A percentile compares a stretch with the other conserved stretches of the same genome.
Conservation (phyloP, 2,888 invertebrate genomes). For the Microdon myrmicae region DNA sequence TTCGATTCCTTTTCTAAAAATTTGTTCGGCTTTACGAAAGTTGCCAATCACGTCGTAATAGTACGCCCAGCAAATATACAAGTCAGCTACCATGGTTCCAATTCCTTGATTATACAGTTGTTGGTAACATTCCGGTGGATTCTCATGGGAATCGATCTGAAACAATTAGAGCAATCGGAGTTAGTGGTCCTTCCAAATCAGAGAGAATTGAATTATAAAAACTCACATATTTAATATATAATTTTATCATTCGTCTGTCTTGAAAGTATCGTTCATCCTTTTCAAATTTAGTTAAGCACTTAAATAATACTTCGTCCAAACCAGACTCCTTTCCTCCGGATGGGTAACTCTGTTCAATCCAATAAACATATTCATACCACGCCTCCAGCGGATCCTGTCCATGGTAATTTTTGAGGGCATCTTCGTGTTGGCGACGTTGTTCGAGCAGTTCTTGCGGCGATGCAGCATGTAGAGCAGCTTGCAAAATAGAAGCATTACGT, state of each 20-base stretch:
- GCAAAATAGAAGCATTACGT: slow-evolving; percentile 81
- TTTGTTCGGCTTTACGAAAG: slow-evolving; percentile 83
- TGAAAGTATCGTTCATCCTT: slow-evolving; percentile 82
- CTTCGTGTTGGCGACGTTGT: slow-evolving; percentile 79
- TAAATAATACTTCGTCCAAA: slow-evolving; percentile 78
- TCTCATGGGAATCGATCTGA: slow-evolving; percentile 80
- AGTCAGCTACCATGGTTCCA: slow-evolving; percentile 82
- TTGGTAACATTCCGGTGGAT: slow-evolving; percentile 83
- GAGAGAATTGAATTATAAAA: background rate
- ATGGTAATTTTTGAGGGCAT: slow-evolving; percentile 79
- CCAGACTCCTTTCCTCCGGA: slow-evolving; percentile 89
- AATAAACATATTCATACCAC: slow-evolving; percentile 89
- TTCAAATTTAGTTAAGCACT: slow-evolving; percentile 84
- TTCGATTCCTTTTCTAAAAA: slow-evolving; percentile 81
- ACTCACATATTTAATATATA: slow-evolving; percentile 94
- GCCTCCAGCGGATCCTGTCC: slow-evolving; percentile 89
- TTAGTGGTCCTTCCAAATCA: slow-evolving; percentile 59
- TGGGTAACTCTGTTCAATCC: slow-evolving; percentile 93
- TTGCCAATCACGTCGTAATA: slow-evolving; percentile 85
- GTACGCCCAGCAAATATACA: slow-evolving; percentile 91
- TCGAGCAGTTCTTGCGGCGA: slow-evolving; percentile 69
- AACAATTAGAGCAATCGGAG: slow-evolving; percentile 52
- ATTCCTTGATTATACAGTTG: slow-evolving; percentile 83
- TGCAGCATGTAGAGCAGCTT: slow-evolving; percentile 82
- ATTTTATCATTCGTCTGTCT: slow-evolving; percentile 84